Conservation (phyloP, 2,888 invertebrate genomes). For the Pantelozetes paolii region DNA sequence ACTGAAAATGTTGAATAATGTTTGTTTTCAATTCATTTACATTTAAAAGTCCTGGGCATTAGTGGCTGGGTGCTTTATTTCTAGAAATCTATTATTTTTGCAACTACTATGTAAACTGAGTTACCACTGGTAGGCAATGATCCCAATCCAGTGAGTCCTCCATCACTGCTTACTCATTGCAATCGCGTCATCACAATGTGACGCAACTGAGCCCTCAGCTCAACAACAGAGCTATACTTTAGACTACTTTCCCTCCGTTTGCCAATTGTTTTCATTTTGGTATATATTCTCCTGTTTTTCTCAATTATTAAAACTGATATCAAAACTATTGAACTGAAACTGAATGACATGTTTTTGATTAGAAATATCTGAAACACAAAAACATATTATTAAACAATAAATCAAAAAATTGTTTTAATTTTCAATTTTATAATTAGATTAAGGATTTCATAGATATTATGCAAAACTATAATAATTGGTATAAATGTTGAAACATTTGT, state of each 20-base stretch:
- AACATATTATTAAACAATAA: too few relatives aligned
- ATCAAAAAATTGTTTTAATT: not conserved
- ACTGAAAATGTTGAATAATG: too few relatives aligned
- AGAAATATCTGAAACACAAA: too few relatives aligned
- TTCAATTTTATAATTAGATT: not conserved
- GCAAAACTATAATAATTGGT: not conserved
- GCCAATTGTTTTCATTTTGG: too few relatives aligned
- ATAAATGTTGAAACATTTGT: slow-evolving; percentile 14
- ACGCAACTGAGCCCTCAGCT: not conserved
- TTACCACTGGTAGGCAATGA: not conserved
- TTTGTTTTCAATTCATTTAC: too few relatives aligned
- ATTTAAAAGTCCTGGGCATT: too few relatives aligned
- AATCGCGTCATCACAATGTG: slow-evolving; percentile 26
- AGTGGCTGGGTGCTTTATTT: too few relatives aligned
- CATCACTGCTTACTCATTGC: slow-evolving; percentile 22
- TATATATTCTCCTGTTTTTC: too few relatives aligned
- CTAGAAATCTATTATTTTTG: not conserved
- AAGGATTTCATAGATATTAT: not conserved
- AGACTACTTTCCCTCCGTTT: not conserved
- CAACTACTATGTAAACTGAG: not conserved
- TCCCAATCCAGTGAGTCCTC: slow-evolving; percentile 6
- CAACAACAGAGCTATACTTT: not conserved
- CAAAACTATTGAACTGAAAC: too few relatives aligned
- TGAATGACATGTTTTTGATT: too few relatives aligned
- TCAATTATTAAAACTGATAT: too few relatives aligned